Conservation (phyloP, 2,113 vertebrate species). For the Lipophrys pholis region DNA sequence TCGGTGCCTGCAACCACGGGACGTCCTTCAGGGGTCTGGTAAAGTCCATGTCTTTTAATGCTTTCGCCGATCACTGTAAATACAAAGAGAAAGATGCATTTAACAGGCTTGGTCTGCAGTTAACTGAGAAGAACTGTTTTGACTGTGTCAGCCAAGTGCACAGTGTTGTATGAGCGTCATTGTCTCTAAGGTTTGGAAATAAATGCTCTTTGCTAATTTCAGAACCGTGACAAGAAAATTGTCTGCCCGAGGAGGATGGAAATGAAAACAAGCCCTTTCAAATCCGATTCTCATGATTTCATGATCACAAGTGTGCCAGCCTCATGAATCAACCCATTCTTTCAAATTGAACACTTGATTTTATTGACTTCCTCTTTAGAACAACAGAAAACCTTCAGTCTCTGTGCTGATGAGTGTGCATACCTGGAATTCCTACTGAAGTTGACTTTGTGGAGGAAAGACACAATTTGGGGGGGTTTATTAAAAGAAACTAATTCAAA, state of each 20-base stretch:
- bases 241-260: not conserved
- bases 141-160: not conserved
- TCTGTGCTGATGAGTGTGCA: not conserved
- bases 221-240: not conserved
- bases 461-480: too few species aligned
- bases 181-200: not conserved
- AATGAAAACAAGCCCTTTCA: constrained; percentile 36
- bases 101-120: too few species aligned
- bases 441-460: not conserved
- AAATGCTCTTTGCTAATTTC: not conserved
- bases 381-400: not conserved
- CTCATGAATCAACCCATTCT: constrained; percentile 40
- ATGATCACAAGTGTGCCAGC: constrained; percentile 39
- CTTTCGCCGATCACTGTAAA: too few species aligned
- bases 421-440: not conserved
- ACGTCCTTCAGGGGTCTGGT: too few species aligned
- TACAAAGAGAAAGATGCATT: too few species aligned
- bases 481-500: too few species aligned
- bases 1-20: too few species aligned
- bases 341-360: constrained; percentile 18
- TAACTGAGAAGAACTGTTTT: not conserved
- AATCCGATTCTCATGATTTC: constrained; percentile 41
- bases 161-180: not conserved
- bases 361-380: constrained; percentile 4
- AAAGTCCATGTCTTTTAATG: too few species aligned